A percentile compares a stretch with the other conserved stretches of the same genome.
Evolutionary conservation across 2,888 invertebrate genomes (phyloP).

Genomic region (Coenonympha arcania): DNA sequence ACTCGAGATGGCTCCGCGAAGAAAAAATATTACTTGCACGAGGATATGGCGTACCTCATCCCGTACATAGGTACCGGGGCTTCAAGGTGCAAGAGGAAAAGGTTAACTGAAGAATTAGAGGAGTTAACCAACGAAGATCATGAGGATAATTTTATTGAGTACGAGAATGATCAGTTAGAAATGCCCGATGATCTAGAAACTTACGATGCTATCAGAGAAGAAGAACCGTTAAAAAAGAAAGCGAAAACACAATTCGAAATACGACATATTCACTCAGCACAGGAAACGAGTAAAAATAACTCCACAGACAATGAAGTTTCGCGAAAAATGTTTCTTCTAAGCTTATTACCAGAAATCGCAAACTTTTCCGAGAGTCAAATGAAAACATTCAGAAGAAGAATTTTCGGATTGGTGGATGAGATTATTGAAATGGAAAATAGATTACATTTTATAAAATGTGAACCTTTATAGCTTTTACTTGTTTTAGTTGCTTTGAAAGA

Average conservation of each 20-base stretch:
- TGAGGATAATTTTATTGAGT: background rate
- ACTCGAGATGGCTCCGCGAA: background rate
- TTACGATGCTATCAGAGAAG: background rate
- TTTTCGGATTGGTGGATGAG: background rate
- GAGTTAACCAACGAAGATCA: background rate
- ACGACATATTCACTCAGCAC: background rate
- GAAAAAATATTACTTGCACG: constrained; percentile 2
- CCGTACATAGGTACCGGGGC: background rate
- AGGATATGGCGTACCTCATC: background rate
- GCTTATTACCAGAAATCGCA: constrained; percentile 1
- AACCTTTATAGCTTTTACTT: background rate
- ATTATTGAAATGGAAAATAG: background rate
- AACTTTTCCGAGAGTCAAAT: background rate
- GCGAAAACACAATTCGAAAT: background rate
- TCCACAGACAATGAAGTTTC: background rate
- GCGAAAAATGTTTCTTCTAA: background rate
- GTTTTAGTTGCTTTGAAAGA: background rate
- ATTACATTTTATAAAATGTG: background rate
- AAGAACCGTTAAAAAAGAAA: background rate
- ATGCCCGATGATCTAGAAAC: background rate
- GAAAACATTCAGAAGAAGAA: constrained; percentile 1
- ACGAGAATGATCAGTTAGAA: background rate
- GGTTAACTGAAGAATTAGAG: background rate
- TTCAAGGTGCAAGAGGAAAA: background rate
- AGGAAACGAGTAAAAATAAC: background rate